phyloP scores from a whole-genome alignment of 2,888 invertebrate genomes.

The Bimastos eiseni region DNA sequence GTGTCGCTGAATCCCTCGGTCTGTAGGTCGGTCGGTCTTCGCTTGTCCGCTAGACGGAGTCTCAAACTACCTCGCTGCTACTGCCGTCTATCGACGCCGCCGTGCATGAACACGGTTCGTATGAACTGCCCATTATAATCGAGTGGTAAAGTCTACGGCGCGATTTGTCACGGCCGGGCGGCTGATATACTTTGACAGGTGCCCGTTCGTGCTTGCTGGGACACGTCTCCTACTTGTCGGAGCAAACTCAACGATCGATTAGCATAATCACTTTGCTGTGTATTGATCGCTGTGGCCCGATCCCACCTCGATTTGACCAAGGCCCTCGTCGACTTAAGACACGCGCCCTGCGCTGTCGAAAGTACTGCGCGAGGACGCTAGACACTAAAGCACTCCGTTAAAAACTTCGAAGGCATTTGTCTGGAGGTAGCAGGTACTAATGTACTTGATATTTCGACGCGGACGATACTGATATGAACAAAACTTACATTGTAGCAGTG shows the following conservation, averaged over 20 bases:
- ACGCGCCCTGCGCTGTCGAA: background rate
- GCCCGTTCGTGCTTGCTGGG: background rate
- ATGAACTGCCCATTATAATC: background rate
- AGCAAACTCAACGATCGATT: background rate
- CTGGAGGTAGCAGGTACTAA: background rate
- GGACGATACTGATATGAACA: background rate
- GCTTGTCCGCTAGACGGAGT: background rate
- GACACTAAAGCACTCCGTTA: background rate
- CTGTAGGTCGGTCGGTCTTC: background rate
- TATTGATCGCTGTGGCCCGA: background rate
- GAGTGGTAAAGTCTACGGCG: background rate
- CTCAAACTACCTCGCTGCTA: conserved; percentile 9
- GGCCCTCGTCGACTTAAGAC: background rate
- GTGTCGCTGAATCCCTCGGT: background rate
- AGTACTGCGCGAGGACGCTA: background rate
- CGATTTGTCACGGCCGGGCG: background rate
- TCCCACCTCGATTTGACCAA: background rate
- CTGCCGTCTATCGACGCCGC: background rate
- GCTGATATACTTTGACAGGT: background rate
- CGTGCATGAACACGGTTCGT: background rate
- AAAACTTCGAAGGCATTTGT: background rate
- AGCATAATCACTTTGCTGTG: conserved; percentile 9
- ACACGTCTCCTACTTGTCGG: conserved; percentile 16
- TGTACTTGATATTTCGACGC: background rate
- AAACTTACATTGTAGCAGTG: background rate